Evolutionary conservation across 35 echinoderm and acorn worm species (phyloP).

Genomic region (Heliocidaris tuberculata): DNA sequence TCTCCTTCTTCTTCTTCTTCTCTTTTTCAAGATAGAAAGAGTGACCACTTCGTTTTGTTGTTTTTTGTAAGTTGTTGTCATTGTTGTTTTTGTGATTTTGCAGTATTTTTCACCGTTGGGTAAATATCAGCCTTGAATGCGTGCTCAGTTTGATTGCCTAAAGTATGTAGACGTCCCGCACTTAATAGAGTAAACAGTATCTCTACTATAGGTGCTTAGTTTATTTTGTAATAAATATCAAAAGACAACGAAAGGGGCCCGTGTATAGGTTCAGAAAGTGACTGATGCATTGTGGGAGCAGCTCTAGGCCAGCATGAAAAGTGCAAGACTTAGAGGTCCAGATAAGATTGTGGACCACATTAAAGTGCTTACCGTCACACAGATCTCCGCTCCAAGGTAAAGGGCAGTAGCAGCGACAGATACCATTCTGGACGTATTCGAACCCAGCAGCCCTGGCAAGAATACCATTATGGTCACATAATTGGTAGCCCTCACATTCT

Average conservation of each 20-base stretch:
- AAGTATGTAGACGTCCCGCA: too few relatives aligned
- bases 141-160: too few relatives aligned
- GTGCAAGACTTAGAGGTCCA: neutral
- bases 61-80: too few relatives aligned
- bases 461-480: neutral
- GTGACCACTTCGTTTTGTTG: too few relatives aligned
- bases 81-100: too few relatives aligned
- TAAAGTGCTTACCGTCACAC: neutral
- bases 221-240: neutral
- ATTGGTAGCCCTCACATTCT: conserved; percentile 22
- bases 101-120: too few relatives aligned
- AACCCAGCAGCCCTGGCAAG: conserved; percentile 12
- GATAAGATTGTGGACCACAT: neutral
- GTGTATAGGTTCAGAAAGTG: neutral
- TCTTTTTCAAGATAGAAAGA: too few relatives aligned
- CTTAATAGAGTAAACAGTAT: too few relatives aligned
- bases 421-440: neutral
- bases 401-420: conserved; percentile 39
- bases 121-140: too few relatives aligned
- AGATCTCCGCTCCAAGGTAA: conserved; percentile 30
- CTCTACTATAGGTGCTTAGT: neutral
- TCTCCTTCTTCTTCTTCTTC: too few relatives aligned
- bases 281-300: neutral
- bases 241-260: neutral
- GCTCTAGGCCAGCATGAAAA: neutral